Evolutionary conservation across 2,113 vertebrate species (phyloP).

Genomic region (Embiotoca jacksoni): DNA sequence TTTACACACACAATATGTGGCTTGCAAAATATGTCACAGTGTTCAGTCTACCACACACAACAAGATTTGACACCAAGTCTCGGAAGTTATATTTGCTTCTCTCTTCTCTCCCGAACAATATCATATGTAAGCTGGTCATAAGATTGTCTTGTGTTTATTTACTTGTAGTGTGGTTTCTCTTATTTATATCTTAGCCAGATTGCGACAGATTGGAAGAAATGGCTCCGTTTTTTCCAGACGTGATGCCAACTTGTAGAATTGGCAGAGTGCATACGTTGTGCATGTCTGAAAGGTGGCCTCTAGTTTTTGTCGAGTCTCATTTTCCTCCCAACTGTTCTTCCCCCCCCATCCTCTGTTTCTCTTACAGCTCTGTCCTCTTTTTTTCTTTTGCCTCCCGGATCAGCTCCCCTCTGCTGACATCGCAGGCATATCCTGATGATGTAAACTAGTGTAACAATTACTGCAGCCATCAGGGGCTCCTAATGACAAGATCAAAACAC

Average conservation of each 20-base stretch:
- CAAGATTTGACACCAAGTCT: no score
- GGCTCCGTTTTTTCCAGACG: background rate
- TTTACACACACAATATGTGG: no score
- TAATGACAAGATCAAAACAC: conserved; percentile 60
- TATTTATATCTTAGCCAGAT: conserved; percentile 9
- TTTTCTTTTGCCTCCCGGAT: conserved; percentile 32
- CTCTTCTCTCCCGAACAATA: background rate
- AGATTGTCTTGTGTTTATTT: background rate
- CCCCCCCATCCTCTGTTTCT: background rate
- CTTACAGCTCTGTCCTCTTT: conserved; percentile 9
- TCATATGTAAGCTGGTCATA: background rate
- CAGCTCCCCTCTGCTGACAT: conserved; percentile 56
- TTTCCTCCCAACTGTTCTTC: background rate
- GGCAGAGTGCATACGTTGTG: background rate
- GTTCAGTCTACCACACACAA: no score
- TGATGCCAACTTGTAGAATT: background rate
- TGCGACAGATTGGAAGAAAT: conserved; percentile 10
- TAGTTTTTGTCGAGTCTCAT: background rate
- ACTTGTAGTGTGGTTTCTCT: background rate
- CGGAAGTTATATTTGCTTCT: no score
- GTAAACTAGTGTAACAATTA: conserved; percentile 76
- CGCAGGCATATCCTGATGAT: conserved; percentile 66
- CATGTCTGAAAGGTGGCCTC: background rate
- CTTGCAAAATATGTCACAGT: no score
- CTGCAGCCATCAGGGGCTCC: conserved; percentile 38